Base-by-base conservation (phyloP, 2,888 invertebrate genomes). In the Diaprepes abbreviatus region DNA sequence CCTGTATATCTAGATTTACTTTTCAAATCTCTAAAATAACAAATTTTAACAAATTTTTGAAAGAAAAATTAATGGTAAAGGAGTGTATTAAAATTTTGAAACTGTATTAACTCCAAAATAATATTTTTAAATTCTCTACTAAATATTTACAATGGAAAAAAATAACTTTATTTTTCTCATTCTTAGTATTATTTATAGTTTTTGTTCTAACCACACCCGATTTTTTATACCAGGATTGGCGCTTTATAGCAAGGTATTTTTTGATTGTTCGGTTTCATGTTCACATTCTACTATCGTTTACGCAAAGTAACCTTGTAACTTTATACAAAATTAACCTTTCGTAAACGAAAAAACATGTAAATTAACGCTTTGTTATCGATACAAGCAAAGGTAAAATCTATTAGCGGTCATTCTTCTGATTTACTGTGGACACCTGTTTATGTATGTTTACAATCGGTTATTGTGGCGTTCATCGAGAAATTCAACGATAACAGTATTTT, bases 301-400 rank as follows among this genome's bases (percentile, higher is more conserved):
- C 59, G 66, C 66, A 66, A 52, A 66, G 48, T 52, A 59, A 59
- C 66, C 59, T 66, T 66, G 66, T 65, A 65, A 55, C 45, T 48
- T 52, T 63, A 28, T 63, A 52, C 62, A 38, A 50, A 52, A 63
- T 63, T 43, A 63, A 52, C 62, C 62, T 63, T 63, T 63, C 38
- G 48, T 35, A 48, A 60, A 60, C 21, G 48, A 55, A 64, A 64
- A 64, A 64, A 35, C 31, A 19, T 31, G 40, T 33, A 54, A 54
- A 50, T 28, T 55, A 64, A 45, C 16, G 45, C 55, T 64, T 64
- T 64, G 45, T 64, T 64, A 54, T 64, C 45, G 35, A 28, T 35
- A 10, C 50, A 6, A 50, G 50, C 12, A 54, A 54, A 36, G n/a
- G 54, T 36, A 54, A 54, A 50, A 54, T 5, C 28, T 50, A 50